phyloP scores from a whole-genome alignment of 2,113 vertebrate genomes.

The Dendropsophus ebraccatus region DNA sequence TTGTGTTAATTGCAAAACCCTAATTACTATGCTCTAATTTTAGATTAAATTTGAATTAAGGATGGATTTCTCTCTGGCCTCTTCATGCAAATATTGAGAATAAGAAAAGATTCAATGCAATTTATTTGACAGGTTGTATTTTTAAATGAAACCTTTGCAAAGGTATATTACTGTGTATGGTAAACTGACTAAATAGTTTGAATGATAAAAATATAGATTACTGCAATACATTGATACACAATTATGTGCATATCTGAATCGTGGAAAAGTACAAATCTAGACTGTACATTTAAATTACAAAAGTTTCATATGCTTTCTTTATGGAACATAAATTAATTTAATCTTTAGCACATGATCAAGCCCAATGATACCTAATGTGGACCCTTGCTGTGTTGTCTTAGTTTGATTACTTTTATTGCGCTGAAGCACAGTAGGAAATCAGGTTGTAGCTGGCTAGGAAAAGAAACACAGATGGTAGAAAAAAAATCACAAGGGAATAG shows the following conservation, averaged over 20 bases:
- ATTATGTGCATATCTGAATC: not conserved
- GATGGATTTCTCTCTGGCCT: conserved; percentile 77
- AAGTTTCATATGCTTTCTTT: conserved; percentile 77
- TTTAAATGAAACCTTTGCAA: conserved; percentile 70
- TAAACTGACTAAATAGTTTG: conserved; percentile 41
- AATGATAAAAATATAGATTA: not conserved
- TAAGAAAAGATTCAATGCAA: conserved; percentile 85
- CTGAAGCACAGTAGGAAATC: conserved; percentile 73
- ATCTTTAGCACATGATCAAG: conserved; percentile 78
- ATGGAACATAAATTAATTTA: conserved; percentile 79
- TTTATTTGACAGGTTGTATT: conserved; percentile 81
- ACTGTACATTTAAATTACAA: conserved; percentile 61
- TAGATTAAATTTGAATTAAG: conserved; percentile 88
- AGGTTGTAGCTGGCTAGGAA: conserved; percentile 73
- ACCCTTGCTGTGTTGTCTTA: conserved; percentile 77
- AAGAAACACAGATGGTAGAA: conserved; percentile 64
- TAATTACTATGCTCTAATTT: conserved; percentile 87
- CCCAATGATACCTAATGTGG: conserved; percentile 79
- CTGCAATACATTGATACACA: not conserved
- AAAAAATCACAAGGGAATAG: conserved; percentile 57
- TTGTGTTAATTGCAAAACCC: conserved; percentile 82
- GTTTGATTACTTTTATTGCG: conserved; percentile 79
- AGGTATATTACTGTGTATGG: conserved; percentile 67
- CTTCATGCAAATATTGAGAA: conserved; percentile 85
- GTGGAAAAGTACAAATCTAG: not conserved